Conservation (phyloP, 2,113 vertebrate genomes). For the Clarias magur region DNA sequence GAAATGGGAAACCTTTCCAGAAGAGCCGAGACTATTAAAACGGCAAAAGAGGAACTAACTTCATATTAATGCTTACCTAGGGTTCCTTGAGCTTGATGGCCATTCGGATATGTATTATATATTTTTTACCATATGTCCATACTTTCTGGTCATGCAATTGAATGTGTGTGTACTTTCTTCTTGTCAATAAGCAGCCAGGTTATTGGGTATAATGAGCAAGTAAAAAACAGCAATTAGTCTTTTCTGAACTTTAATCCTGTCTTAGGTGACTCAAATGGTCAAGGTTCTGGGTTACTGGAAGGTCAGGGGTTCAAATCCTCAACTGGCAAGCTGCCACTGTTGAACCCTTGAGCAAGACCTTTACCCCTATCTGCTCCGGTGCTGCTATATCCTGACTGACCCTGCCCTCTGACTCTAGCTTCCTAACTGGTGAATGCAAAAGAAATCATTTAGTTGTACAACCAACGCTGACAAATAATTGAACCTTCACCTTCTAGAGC, state of each 20-base stretch:
- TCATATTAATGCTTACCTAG: background rate
- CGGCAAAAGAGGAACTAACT: background rate
- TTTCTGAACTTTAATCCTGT: background rate
- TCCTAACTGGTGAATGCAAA: too few relatives aligned
- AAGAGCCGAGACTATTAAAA: background rate
- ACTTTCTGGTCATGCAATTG: background rate
- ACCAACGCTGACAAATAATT: too few relatives aligned
- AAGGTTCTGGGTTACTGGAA: too few relatives aligned
- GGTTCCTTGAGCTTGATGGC: background rate
- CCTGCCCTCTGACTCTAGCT: too few relatives aligned
- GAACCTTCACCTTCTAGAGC: too few relatives aligned
- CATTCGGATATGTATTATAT: background rate
- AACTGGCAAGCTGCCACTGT: too few relatives aligned
- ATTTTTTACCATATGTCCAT: background rate
- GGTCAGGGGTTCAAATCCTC: too few relatives aligned
- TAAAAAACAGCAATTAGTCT: background rate
- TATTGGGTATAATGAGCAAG: background rate
- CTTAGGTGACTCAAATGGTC: background rate
- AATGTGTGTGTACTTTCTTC: background rate
- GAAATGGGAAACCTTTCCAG: background rate
- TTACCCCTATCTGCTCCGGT: too few relatives aligned
- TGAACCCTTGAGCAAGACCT: too few relatives aligned
- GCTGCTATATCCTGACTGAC: too few relatives aligned
- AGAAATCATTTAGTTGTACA: too few relatives aligned
- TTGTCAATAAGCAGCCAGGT: background rate